A percentile compares a stretch with the other conserved stretches of the same genome.
phyloP scores from a whole-genome alignment of 2,888 invertebrate species.

The Lomographa bimaculata region DNA sequence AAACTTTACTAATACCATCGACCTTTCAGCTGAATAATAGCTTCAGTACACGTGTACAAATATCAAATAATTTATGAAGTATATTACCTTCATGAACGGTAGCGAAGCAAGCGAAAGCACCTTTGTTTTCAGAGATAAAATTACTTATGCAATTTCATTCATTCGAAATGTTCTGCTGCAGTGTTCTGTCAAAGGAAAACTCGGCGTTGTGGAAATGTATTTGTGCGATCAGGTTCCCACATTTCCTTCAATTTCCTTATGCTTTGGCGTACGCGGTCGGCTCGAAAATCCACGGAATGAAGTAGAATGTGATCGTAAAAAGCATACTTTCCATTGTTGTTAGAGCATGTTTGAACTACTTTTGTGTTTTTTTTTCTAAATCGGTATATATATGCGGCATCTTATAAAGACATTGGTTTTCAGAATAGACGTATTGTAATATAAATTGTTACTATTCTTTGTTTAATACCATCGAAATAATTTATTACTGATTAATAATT shows the following conservation, averaged over 20 bases:
- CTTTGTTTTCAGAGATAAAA: constrained; percentile 17
- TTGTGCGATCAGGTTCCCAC: constrained; percentile 12
- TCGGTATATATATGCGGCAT: no score
- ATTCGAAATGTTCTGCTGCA: constrained; percentile 18
- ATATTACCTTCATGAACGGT: constrained; percentile 2
- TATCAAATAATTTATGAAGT: background rate
- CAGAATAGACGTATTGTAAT: no score
- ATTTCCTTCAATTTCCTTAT: constrained; percentile 38
- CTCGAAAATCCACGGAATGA: constrained; percentile 4
- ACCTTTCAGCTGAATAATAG: constrained; percentile 1
- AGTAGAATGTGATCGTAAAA: constrained; percentile 14
- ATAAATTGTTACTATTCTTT: no score
- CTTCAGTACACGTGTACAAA: background rate
- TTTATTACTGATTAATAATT: no score
- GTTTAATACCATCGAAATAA: no score
- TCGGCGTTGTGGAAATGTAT: constrained; percentile 5
- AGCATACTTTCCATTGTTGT: constrained; percentile 15
- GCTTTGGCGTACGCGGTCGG: constrained; percentile 19
- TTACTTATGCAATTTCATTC: constrained; percentile 33
- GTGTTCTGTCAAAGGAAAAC: constrained; percentile 21
- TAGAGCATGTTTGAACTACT: no score
- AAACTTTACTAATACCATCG: constrained; percentile 13
- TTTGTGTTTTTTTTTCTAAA: no score
- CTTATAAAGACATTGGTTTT: no score
- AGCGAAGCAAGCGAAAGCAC: background rate